Percentiles rank a stretch among this genome's conserved stretches.
Evolutionary conservation across 2,888 invertebrate genomes (phyloP).

Genomic region (Cybosia mesomella): DNA sequence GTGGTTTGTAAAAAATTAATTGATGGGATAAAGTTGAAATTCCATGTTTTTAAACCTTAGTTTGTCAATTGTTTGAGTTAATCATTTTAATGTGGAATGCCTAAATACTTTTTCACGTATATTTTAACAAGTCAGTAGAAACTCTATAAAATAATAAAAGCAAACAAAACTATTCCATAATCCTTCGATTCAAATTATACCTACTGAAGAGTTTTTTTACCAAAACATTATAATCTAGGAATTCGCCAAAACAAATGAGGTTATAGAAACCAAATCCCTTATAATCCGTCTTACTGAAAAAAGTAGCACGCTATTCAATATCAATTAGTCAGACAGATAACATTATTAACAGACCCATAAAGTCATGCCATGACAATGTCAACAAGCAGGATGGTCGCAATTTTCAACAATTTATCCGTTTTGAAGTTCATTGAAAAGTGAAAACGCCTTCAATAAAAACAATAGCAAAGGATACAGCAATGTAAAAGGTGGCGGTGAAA

Average conservation of each 20-base stretch:
- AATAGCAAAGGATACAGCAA: slow-evolving; percentile 54
- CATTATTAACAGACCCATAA: slow-evolving; percentile 64
- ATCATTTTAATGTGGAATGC: no score
- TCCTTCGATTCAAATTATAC: not conserved
- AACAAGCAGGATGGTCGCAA: slow-evolving; percentile 32
- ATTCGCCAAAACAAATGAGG: slow-evolving; percentile 27
- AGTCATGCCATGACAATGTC: slow-evolving; percentile 51
- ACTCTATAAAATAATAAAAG: no score
- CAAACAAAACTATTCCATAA: no score
- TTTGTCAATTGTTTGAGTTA: not conserved
- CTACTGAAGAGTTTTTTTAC: not conserved
- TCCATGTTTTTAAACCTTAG: no score
- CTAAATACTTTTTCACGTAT: no score
- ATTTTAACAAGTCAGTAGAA: no score
- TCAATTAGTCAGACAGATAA: slow-evolving; percentile 76
- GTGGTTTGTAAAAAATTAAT: not conserved
- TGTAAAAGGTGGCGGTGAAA: slow-evolving; percentile 50
- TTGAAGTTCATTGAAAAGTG: slow-evolving; percentile 43
- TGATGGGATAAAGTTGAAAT: not conserved
- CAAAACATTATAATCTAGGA: slow-evolving; percentile 30
- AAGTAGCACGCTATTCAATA: slow-evolving; percentile 64
- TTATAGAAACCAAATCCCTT: slow-evolving; percentile 15
- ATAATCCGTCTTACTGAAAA: slow-evolving; percentile 53
- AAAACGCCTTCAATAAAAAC: slow-evolving; percentile 48
- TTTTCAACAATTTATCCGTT: slow-evolving; percentile 41